These are phyloP conservation scores for Styela plicata DNA, from an alignment of 23 tunicate species.

Conservation along the genomic window DNA sequence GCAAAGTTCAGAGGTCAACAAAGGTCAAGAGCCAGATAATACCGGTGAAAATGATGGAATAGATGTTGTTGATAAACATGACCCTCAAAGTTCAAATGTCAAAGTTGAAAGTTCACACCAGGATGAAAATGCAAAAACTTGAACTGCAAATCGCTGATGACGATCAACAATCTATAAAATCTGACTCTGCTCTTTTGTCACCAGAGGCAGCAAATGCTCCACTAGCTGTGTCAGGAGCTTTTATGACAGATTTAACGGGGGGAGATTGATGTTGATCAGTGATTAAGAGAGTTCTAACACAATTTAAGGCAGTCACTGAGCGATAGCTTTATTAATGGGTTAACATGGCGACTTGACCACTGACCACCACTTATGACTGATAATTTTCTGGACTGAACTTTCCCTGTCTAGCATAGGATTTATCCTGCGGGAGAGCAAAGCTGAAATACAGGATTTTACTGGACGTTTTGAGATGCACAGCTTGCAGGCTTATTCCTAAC, in stretches of 20 bases:
- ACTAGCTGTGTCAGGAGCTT: slow-evolving; percentile 36
- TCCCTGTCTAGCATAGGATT: too few species aligned
- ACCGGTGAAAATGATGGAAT: background rate
- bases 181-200: slow-evolving; percentile 47
- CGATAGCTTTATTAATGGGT: too few species aligned
- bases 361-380: too few species aligned
- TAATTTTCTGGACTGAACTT: too few species aligned
- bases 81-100: slow-evolving; percentile 9
- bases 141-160: background rate
- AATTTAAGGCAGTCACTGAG: too few species aligned
- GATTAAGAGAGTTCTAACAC: too few species aligned
- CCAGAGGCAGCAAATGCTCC: slow-evolving; percentile 44
- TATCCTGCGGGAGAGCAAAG: too few species aligned
- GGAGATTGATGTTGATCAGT: too few species aligned
- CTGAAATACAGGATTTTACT: too few species aligned
- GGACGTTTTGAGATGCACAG: too few species aligned
- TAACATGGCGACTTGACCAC: too few species aligned
- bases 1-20: background rate
- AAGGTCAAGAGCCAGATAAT: background rate
- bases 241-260: slow-evolving; percentile 46
- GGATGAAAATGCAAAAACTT: background rate
- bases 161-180: slow-evolving; percentile 37
- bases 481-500: too few species aligned
- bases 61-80: slow-evolving; percentile 6
- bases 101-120: background rate